A percentile compares a stretch with the other conserved stretches of the same genome.
Conservation (phyloP, 2,888 invertebrate species). For the Calameuta filiformis region DNA sequence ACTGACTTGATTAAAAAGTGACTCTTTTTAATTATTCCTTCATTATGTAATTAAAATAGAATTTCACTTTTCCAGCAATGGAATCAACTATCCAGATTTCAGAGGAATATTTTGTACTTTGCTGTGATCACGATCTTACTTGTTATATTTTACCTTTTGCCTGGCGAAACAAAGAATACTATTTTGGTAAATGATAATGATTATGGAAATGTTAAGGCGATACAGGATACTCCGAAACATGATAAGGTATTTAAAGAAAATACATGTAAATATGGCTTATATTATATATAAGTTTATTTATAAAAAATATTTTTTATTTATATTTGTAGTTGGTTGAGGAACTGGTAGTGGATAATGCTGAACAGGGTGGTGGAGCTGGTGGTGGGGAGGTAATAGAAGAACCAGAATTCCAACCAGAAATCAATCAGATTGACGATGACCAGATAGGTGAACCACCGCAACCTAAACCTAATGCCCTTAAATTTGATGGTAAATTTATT, state of each 20-base stretch:
- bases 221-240: constrained; percentile 45
- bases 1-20: constrained; percentile 39
- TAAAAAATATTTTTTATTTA: constrained; percentile 10
- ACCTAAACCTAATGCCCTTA: constrained; percentile 52
- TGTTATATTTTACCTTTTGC: constrained; percentile 73
- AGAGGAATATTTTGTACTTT: constrained; percentile 81
- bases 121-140: constrained; percentile 70
- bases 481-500: constrained; percentile 50
- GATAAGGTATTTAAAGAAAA: constrained; percentile 39
- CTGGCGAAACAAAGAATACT: constrained; percentile 62
- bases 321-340: constrained; percentile 48
- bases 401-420: constrained; percentile 63
- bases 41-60: neutral
- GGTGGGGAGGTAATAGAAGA: constrained; percentile 67
- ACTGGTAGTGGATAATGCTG: constrained; percentile 56
- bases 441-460: constrained; percentile 61
- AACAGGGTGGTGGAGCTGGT: constrained; percentile 44
- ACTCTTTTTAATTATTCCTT: constrained; percentile 17
- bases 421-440: constrained; percentile 58
- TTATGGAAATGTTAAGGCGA: constrained; percentile 44
- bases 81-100: constrained; percentile 87
- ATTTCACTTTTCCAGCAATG: constrained; percentile 75
- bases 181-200: constrained; percentile 56
- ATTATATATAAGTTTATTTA: neutral
- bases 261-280: neutral